Conservation (phyloP, 37 sponge, comb jelly and placozoan species). For the Beroe forskalii region DNA sequence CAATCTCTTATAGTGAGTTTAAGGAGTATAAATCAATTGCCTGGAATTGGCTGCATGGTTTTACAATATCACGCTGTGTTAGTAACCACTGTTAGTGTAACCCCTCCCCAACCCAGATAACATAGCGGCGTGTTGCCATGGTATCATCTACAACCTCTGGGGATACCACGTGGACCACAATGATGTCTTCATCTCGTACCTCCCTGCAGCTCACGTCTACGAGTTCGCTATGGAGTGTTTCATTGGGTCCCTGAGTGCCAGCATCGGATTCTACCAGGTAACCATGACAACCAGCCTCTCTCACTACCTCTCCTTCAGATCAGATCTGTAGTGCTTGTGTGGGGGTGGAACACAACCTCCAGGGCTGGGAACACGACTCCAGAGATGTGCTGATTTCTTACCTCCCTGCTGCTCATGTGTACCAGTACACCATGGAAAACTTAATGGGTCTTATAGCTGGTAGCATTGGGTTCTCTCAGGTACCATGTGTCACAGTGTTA, state of each 20-base stretch:
- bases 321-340: background rate
- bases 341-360: background rate
- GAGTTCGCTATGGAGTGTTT: slow-evolving; percentile 58
- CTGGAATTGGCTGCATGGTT: too few relatives aligned
- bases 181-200: slow-evolving; percentile 88
- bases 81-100: too few relatives aligned
- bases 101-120: too few relatives aligned
- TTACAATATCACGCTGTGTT: too few relatives aligned
- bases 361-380: background rate
- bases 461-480: slow-evolving; percentile 40
- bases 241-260: slow-evolving; percentile 71
- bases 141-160: slow-evolving; percentile 14
- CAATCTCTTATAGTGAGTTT: too few relatives aligned
- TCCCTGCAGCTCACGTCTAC: slow-evolving; percentile 90
- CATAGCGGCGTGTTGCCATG: background rate
- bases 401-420: slow-evolving; percentile 17
- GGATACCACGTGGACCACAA: slow-evolving; percentile 39
- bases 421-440: background rate
- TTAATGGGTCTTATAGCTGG: slow-evolving; percentile 27
- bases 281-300: background rate
- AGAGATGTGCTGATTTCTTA: background rate
- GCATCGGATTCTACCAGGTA: slow-evolving; percentile 77
- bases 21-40: too few relatives aligned
- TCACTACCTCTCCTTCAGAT: slow-evolving; percentile 25
- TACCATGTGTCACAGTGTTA: too few relatives aligned